Percentiles rank a stretch among this genome's conserved stretches.
phyloP scores from a whole-genome alignment of 1,140 invertebrate species.

The Agraylea sexmaculata region DNA sequence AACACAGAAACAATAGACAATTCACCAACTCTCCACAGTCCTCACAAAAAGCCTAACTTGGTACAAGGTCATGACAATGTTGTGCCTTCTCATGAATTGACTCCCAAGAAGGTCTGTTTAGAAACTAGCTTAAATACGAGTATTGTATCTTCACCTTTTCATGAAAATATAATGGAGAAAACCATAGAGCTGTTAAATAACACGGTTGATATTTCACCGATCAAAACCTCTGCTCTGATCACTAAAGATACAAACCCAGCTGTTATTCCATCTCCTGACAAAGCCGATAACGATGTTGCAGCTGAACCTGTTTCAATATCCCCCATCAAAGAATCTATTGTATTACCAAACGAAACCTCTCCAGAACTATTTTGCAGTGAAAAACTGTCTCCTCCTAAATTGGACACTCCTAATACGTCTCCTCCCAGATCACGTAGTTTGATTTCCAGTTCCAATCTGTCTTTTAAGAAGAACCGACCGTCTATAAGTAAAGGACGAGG shows the following conservation, averaged over 20 bases:
- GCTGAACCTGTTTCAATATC: constrained; percentile 29
- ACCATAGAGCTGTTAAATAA: constrained; percentile 41
- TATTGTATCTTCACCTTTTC: constrained; percentile 24
- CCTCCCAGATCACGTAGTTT: constrained; percentile 28
- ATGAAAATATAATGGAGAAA: constrained; percentile 31
- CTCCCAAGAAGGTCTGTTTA: background rate
- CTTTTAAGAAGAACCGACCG: constrained; percentile 31
- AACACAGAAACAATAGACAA: too few species aligned
- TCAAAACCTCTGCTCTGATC: constrained; percentile 32
- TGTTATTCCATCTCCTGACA: constrained; percentile 24
- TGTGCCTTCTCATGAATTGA: too few species aligned
- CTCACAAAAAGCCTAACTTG: too few species aligned
- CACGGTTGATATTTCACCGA: constrained; percentile 44
- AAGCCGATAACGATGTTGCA: constrained; percentile 28
- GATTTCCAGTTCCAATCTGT: constrained; percentile 29
- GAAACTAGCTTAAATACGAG: constrained; percentile 1
- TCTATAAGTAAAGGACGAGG: constrained; percentile 30
- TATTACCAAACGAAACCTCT: constrained; percentile 30
- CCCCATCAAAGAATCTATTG: constrained; percentile 30
- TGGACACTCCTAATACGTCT: constrained; percentile 23
- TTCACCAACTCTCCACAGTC: too few species aligned
- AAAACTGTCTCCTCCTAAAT: constrained; percentile 30
- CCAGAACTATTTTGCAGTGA: constrained; percentile 33
- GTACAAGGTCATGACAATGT: too few species aligned
- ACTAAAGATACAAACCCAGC: constrained; percentile 26